Conservation (phyloP, 2,797 vertebrate genomes). For the Micrastur ruficollis region DNA sequence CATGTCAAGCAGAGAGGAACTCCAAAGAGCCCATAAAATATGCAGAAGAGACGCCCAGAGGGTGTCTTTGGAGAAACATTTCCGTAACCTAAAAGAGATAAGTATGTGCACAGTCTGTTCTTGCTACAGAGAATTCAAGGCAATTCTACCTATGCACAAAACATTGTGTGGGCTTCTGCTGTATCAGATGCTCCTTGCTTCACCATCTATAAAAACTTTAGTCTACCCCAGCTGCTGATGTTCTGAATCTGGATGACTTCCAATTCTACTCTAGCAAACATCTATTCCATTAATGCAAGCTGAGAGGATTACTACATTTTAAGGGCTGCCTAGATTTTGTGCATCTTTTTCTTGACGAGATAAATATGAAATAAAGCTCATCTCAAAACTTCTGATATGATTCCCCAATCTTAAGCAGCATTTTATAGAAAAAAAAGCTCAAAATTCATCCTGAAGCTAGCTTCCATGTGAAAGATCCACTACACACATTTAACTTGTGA, state of each 20-base stretch:
- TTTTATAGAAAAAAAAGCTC: neutral
- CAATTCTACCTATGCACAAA: neutral
- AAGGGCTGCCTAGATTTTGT: neutral
- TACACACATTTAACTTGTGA: neutral
- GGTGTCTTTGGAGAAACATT: conserved; percentile 96
- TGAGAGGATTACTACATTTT: neutral
- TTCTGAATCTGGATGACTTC: neutral
- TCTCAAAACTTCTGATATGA: neutral
- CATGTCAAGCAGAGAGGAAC: conserved; percentile 95
- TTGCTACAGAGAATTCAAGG: neutral
- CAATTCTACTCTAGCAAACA: neutral
- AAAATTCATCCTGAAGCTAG: neutral
- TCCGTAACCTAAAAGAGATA: conserved; percentile 85
- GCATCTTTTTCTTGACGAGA: neutral
- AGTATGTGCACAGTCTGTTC: neutral
- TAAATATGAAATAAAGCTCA: neutral
- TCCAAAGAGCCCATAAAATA: conserved; percentile 97
- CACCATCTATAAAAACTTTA: neutral
- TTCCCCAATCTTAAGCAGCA: neutral
- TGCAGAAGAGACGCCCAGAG: conserved; percentile 90
- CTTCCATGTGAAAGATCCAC: neutral
- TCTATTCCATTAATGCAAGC: neutral
- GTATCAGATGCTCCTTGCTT: neutral
- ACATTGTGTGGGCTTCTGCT: neutral
- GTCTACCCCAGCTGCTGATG: neutral